Conservation (phyloP, 2,113 vertebrate genomes). For the Xiphophorus hellerii region DNA sequence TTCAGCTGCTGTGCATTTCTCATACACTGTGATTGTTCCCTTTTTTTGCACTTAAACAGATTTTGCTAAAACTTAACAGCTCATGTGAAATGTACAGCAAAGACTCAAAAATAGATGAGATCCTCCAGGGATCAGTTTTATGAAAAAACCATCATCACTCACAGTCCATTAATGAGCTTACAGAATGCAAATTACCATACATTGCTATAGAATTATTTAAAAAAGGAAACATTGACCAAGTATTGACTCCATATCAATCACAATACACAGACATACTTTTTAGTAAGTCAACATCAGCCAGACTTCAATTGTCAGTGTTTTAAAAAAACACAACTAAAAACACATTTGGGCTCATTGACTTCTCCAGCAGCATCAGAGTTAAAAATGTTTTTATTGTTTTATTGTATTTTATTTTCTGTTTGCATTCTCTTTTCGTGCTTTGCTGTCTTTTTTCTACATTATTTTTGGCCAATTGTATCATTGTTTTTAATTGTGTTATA, state of each 20-base stretch:
- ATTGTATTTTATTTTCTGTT: background rate
- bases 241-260: background rate
- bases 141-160: constrained; percentile 71
- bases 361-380: background rate
- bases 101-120: constrained; percentile 56
- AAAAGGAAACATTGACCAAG: too few relatives aligned
- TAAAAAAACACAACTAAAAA: background rate
- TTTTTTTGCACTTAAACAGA: constrained; percentile 46
- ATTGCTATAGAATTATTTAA: background rate
- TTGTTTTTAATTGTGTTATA: background rate
- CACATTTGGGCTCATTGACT: background rate
- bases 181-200: constrained; percentile 70
- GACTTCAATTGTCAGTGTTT: background rate
- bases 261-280: background rate
- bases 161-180: constrained; percentile 76
- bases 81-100: constrained; percentile 36
- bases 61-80: constrained; percentile 56
- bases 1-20: constrained; percentile 42
- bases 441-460: too few relatives aligned
- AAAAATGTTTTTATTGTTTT: background rate
- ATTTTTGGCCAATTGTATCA: background rate
- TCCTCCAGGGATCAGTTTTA: constrained; percentile 74
- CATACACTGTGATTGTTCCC: constrained; percentile 22
- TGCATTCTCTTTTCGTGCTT: too few relatives aligned
- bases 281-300: background rate